These are phyloP conservation scores for Pseudolaguvia tuberculata DNA, from an alignment of 2,113 vertebrate species.

Conservation along the genomic window DNA sequence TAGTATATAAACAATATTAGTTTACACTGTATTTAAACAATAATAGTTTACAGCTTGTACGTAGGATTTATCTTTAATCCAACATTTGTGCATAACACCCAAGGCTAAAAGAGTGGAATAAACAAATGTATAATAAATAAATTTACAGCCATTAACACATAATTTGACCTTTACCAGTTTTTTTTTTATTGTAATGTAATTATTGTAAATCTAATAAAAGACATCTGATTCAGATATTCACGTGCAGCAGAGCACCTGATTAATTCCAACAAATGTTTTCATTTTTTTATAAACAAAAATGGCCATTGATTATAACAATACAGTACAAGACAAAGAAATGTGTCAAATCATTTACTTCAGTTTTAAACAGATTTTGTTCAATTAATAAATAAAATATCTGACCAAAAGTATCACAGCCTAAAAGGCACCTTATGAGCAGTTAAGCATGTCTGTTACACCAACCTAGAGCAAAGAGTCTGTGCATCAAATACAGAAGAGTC, in stretches of 20 bases:
- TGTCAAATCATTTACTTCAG: background rate
- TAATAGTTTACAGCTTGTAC: background rate
- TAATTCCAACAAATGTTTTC: background rate
- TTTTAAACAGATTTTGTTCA: no score
- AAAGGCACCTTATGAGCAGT: background rate
- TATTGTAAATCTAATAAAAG: background rate
- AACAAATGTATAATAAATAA: background rate
- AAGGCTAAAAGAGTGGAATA: background rate
- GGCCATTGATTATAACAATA: background rate
- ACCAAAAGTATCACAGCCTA: background rate
- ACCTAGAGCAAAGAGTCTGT: constrained; percentile 54
- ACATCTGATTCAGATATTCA: background rate
- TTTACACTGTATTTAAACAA: background rate
- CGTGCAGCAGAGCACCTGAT: background rate
- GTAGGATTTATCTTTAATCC: background rate
- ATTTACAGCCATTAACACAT: background rate
- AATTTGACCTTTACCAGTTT: background rate
- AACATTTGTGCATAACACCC: background rate
- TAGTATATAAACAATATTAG: no score
- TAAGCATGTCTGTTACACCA: constrained; percentile 33
- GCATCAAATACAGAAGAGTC: constrained; percentile 23
- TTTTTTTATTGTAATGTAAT: background rate
- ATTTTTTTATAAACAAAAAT: background rate
- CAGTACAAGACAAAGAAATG: background rate
- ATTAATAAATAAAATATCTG: constrained; percentile 24